Evolutionary conservation across 1,140 invertebrate species (phyloP), one percentile per base, ranked within the genome.

Genomic region (Drosophila pruinosa): DNA sequence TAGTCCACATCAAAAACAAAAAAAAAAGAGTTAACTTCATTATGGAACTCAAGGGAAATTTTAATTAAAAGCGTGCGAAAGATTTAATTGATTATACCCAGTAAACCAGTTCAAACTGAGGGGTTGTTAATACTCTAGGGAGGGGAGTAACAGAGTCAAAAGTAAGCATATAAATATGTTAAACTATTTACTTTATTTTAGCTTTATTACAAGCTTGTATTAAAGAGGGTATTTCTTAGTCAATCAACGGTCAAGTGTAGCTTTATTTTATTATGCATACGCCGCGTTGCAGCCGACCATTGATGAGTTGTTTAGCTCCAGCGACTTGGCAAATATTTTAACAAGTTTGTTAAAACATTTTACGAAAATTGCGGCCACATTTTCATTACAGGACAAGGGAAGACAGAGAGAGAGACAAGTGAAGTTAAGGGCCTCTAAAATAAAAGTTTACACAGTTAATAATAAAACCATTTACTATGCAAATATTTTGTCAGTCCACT

Each of bases 381-480:
- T 63, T 53, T 59, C 17, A 28, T n/a, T n/a, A n/a, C n/a, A n/a
- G n/a, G n/a, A n/a, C n/a, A n/a, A n/a, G n/a, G n/a, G 34, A 39
- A 28, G 36, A 19, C 7, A 58, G 26, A 19, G 10, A 21, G 54
- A 21, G 45, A 24, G 21, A 58, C 19, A 14, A 31, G 8, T 21
- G 41, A 52, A 54, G 22, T n/a, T 28, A 39, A 38, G 36, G 28
- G 36, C 43, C 38, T 26, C 58, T 47, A 85, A 72, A 61, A 69
- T 64, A 69, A 77, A 71, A 63, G 75, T 88, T 82, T 88, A 64
- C 82, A 72, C 68, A 76, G 82, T 88, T 88, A 82, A 88, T 82
- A 88, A 82, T 88, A 88, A 82, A 88, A 78, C 75, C 82, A 88
- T 88, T 88, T 88, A 88, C 82, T 88, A 78, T 78, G 78, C 82